Percentiles rank a stretch among this genome's conserved stretches.
phyloP scores from a whole-genome alignment of 2,888 invertebrate genomes.

The Catocala nupta region DNA sequence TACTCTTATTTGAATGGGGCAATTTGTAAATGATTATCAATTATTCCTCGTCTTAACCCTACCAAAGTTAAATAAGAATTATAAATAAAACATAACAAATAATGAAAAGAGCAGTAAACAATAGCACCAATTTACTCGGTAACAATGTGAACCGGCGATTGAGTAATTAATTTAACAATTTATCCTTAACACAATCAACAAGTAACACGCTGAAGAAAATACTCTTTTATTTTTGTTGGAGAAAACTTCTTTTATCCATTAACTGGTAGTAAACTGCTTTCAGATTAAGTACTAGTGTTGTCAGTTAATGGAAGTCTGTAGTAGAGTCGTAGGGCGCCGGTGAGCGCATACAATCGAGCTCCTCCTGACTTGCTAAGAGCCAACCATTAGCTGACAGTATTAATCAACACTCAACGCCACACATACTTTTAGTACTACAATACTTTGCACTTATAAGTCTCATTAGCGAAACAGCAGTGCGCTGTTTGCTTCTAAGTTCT shows the following conservation, averaged over 20 bases:
- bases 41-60: too few species aligned
- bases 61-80: too few species aligned
- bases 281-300: slow-evolving; percentile 53
- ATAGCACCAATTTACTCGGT: neutral
- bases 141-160: neutral
- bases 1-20: too few species aligned
- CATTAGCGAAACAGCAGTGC: slow-evolving; percentile 19
- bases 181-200: slow-evolving; percentile 15
- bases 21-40: too few species aligned
- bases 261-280: slow-evolving; percentile 50
- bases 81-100: too few species aligned
- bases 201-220: slow-evolving; percentile 16
- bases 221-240: slow-evolving; percentile 36
- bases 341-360: slow-evolving; percentile 28
- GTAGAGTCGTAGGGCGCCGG: slow-evolving; percentile 48
- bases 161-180: slow-evolving; percentile 8
- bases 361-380: slow-evolving; percentile 42
- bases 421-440: slow-evolving; percentile 33
- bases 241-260: slow-evolving; percentile 51
- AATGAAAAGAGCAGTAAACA: neutral
- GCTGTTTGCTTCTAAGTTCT: neutral
- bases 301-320: slow-evolving; percentile 69
- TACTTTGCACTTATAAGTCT: slow-evolving; percentile 23
- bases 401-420: slow-evolving; percentile 33
- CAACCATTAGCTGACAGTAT: slow-evolving; percentile 43